These are phyloP conservation scores for Nymphalis polychloros DNA, from an alignment of 2,888 invertebrate species.

Conservation along the genomic window DNA sequence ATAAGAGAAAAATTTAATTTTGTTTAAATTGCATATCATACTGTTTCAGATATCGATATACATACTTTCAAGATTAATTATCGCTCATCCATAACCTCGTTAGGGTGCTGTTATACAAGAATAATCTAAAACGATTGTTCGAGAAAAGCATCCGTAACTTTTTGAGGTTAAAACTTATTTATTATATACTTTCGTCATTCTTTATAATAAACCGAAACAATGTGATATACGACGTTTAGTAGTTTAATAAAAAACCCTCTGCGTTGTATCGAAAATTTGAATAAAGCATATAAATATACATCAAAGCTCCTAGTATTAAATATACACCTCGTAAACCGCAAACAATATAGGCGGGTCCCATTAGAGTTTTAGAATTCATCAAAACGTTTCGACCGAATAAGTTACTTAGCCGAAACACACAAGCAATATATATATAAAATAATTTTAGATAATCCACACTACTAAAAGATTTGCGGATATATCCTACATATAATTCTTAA, in stretches of 20 bases:
- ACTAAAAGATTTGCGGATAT: conserved; percentile 62
- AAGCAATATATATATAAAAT: conserved; percentile 55
- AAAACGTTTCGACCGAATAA: conserved; percentile 49
- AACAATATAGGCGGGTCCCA: conserved; percentile 50
- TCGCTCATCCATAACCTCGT: neutral
- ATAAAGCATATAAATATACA: conserved; percentile 51
- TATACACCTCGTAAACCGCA: conserved; percentile 11
- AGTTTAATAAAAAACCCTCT: conserved; percentile 33
- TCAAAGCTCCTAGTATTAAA: conserved; percentile 44
- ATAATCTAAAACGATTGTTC: neutral
- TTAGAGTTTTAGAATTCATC: conserved; percentile 66
- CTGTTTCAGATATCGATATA: conserved; percentile 1
- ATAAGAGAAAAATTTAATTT: conserved; percentile 57
- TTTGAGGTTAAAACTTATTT: neutral
- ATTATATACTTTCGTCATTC: neutral
- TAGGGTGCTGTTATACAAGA: conserved; percentile 4
- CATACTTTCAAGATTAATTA: neutral
- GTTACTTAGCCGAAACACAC: conserved; percentile 51
- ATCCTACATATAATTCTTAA: conserved; percentile 74
- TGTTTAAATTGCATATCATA: conserved; percentile 17
- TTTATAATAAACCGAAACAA: conserved; percentile 8
- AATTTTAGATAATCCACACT: conserved; percentile 58
- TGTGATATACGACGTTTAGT: conserved; percentile 15
- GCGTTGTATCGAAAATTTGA: conserved; percentile 25
- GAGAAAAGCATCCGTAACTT: neutral